Conservation (phyloP, 2,888 invertebrate species). For the Latheticus oryzae region DNA sequence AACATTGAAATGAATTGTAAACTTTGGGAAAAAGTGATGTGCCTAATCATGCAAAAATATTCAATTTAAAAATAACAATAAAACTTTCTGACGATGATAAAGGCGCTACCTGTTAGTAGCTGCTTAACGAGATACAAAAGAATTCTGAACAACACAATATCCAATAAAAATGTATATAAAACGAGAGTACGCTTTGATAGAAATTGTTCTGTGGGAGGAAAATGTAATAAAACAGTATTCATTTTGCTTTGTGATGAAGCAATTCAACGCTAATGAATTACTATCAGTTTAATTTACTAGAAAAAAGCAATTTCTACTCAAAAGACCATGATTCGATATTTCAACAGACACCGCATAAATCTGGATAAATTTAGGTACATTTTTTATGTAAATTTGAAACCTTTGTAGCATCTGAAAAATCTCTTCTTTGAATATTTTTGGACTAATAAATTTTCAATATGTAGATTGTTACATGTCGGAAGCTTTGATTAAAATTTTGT, state of each 20-base stretch:
- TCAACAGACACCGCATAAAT: slow-evolving; percentile 12
- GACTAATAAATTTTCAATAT: slow-evolving; percentile 21
- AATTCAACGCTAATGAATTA: slow-evolving; percentile 21
- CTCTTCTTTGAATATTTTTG: slow-evolving; percentile 19
- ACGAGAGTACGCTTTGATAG: slow-evolving; percentile 23
- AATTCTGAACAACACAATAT: slow-evolving; percentile 27
- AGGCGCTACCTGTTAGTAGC: slow-evolving; percentile 18
- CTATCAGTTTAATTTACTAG: slow-evolving; percentile 18
- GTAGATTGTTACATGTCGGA: slow-evolving; percentile 21
- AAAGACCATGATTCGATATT: slow-evolving; percentile 26
- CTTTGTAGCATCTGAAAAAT: background rate
- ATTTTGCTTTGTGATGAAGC: slow-evolving; percentile 11
- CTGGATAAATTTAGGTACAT: slow-evolving; percentile 21
- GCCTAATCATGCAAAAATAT: slow-evolving; percentile 19
- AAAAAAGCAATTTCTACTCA: slow-evolving; percentile 28
- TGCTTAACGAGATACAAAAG: slow-evolving; percentile 21
- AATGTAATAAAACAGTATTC: slow-evolving; percentile 24
- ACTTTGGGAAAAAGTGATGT: too few species aligned
- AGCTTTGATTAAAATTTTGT: slow-evolving; percentile 20
- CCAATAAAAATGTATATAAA: slow-evolving; percentile 32
- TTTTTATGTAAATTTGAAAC: slow-evolving; percentile 24
- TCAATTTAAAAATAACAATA: slow-evolving; percentile 13
- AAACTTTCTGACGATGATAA: slow-evolving; percentile 6
- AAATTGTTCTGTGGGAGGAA: slow-evolving; percentile 17
- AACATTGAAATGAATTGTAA: too few species aligned